phyloP scores from a whole-genome alignment of 2,797 vertebrate species.

The Synanceia verrucosa region DNA sequence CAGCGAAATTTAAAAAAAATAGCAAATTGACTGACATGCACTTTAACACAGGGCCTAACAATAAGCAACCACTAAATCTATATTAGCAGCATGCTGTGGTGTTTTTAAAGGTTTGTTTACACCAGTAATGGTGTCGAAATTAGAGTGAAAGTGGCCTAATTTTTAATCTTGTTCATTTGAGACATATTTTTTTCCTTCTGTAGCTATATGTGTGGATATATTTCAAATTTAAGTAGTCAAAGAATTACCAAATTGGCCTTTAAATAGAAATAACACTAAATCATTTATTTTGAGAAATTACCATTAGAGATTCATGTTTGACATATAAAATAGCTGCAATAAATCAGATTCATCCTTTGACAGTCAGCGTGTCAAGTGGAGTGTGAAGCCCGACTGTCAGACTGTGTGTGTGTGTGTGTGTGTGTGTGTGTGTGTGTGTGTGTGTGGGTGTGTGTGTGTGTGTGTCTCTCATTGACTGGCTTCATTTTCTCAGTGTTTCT shows the following conservation, averaged over 20 bases:
- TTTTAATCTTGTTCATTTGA: not conserved
- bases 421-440: constrained; percentile 39
- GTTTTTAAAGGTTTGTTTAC: not conserved
- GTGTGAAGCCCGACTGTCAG: constrained; percentile 77
- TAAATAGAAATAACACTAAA: constrained; percentile 52
- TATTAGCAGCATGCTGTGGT: not conserved
- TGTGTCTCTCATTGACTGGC: constrained; percentile 65
- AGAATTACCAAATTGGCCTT: constrained; percentile 40
- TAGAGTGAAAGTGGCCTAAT: not conserved
- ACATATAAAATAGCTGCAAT: constrained; percentile 70
- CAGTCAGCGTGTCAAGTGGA: constrained; percentile 76
- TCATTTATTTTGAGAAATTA: constrained; percentile 61
- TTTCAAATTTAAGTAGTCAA: constrained; percentile 42
- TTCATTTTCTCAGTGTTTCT: constrained; percentile 69
- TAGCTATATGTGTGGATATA: constrained; percentile 8
- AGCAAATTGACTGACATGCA: not conserved
- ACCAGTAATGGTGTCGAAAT: not conserved
- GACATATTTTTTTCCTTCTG: not conserved
- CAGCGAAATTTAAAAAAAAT: not conserved
- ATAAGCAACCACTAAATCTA: constrained; percentile 5
- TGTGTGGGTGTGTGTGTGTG: constrained; percentile 37
- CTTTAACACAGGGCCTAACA: not conserved
- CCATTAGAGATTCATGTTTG: constrained; percentile 69
- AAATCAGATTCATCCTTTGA: constrained; percentile 77
- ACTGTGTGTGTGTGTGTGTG: constrained; percentile 28